Base-by-base conservation (phyloP, 2,113 vertebrate genomes). In the Entomyzon cyanotis region DNA sequence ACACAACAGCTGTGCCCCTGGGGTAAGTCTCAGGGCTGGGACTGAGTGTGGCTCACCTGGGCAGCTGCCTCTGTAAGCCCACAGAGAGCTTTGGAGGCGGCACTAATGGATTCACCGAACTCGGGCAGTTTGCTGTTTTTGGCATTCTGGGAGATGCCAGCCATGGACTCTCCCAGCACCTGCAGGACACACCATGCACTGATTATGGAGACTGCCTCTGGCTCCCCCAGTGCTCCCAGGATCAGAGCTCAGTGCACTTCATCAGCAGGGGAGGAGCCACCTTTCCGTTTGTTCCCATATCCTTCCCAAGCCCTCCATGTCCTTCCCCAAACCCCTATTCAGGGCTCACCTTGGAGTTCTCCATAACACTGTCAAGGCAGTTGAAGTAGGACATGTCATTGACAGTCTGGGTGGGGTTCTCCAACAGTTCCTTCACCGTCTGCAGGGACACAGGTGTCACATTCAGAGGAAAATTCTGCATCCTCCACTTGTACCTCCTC, bases 351-450 rank as follows among this genome's bases (percentile, higher is more conserved):
- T 99, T 99, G 18, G 99, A 99, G 97, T 99, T 99, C 97, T 99
- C 99, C 99, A 99, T 99, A 47, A 99, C 99, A 0, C 99, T 99
- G 97, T 99, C 99, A n/a, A 99, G 98, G 96, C 99, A 99, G 97
- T 98, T 99, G 58, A 99, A 99, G 97, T 99, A 99, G 35, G 99
- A 99, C 97, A 99, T 97, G 50, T 99, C 99, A 8, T 96, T 99
- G 76, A 99, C 98, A 0, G 98, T 99, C 78, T 99, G 99, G 3
- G 98, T 99, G 3, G 99, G 99, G 95, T 99, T 99, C 97, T 99
- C 99, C 93, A 99, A 97, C 96, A 99, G 98, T 47, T 99, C 99
- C 75, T 97, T 98, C 42, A 99, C 99, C 0, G 99, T 99, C 99
- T 99, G 93, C 17, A 87, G 60, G 31, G 37, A 89, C n/a, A 55